Percentiles rank a stretch among this genome's conserved stretches.
Conservation (phyloP, 2,113 vertebrate genomes). For the Nannobrachium achirus region DNA sequence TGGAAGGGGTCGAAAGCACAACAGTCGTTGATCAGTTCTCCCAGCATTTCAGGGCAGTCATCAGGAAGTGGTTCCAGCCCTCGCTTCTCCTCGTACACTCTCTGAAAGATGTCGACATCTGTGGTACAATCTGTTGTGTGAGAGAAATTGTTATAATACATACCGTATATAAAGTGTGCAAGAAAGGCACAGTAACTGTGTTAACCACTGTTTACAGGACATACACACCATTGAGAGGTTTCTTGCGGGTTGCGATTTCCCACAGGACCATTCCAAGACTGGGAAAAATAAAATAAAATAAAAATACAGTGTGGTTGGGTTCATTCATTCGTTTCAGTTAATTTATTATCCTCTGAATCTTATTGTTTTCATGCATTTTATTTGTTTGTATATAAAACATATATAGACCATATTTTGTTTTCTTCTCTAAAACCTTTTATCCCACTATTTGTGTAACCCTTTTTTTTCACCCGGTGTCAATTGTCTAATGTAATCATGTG, state of each 20-base stretch:
- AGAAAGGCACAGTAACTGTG: neutral
- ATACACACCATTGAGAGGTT: conserved; percentile 84
- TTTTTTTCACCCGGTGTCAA: neutral
- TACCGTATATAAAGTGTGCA: no score
- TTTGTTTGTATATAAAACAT: no score
- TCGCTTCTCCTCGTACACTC: conserved; percentile 54
- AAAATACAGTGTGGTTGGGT: neutral
- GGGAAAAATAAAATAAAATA: conserved; percentile 63
- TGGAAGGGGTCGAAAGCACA: conserved; percentile 69
- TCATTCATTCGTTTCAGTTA: neutral
- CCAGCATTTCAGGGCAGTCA: conserved; percentile 78
- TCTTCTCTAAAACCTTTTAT: no score
- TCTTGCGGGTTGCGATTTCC: conserved; percentile 83
- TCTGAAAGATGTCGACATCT: conserved; percentile 64
- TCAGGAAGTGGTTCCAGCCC: conserved; percentile 71
- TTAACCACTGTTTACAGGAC: neutral
- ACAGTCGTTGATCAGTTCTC: conserved; percentile 75
- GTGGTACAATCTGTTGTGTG: conserved; percentile 64
- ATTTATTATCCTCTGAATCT: neutral
- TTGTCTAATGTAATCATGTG: neutral
- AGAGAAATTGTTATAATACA: neutral
- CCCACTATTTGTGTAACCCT: no score
- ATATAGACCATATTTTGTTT: no score
- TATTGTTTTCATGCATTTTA: neutral
- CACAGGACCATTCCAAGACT: conserved; percentile 91